Conservation (phyloP, 2,113 vertebrate species). For the Peromyscus polionotus region DNA sequence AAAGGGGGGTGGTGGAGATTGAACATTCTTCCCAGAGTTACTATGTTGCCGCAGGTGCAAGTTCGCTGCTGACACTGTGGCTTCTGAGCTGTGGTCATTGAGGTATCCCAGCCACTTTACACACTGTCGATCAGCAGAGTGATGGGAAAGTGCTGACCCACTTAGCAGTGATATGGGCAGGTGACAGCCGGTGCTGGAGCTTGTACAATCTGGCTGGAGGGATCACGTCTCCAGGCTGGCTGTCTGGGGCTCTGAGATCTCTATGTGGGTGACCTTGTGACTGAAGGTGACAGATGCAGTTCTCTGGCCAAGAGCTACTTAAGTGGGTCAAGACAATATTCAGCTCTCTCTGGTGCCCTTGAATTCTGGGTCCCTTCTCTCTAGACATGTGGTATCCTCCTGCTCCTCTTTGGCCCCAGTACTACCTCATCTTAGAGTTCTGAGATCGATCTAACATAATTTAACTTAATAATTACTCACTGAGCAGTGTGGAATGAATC, state of each 20-base stretch:
- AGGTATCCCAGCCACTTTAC: background rate
- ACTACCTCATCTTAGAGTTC: background rate
- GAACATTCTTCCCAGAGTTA: background rate
- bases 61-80: background rate
- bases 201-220: background rate
- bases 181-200: constrained; percentile 29
- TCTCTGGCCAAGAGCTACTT: background rate
- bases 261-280: background rate
- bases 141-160: constrained; percentile 3
- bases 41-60: fast-evolving
- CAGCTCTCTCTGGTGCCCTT: background rate
- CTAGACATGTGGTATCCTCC: background rate
- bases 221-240: background rate
- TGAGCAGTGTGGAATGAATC: background rate
- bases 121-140: constrained; percentile 10
- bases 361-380: background rate
- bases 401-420: fast-evolving
- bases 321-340: constrained; percentile 12
- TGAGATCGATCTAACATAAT: background rate
- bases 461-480: background rate
- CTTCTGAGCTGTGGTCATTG: background rate
- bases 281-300: constrained; percentile 2
- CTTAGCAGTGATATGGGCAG: background rate
- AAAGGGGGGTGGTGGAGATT: background rate
- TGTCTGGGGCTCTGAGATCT: background rate